Conservation (phyloP, 2,888 invertebrate genomes). For the Syritta pipiens region DNA sequence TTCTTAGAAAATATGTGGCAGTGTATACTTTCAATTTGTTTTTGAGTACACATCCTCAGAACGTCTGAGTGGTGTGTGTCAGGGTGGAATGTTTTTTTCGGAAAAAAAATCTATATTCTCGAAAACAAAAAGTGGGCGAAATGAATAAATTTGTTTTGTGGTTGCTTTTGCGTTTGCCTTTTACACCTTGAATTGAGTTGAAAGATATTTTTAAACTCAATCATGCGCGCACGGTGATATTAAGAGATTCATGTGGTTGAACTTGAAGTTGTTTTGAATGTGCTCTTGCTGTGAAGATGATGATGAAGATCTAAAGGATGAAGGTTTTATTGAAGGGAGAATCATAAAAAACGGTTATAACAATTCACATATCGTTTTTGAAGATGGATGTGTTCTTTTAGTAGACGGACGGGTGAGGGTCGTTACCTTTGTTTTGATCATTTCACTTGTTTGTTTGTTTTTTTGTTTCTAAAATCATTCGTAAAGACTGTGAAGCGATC, state of each 20-base stretch:
- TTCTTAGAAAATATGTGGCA: slow-evolving; percentile 20
- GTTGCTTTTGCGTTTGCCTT: background rate
- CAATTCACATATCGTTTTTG: no score
- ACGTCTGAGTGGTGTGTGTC: background rate
- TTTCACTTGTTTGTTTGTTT: no score
- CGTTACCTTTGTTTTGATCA: no score
- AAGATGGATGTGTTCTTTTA: background rate
- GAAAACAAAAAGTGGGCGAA: background rate
- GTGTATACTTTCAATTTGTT: slow-evolving; percentile 6
- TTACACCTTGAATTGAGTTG: slow-evolving; percentile 24
- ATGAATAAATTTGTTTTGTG: background rate
- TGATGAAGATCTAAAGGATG: slow-evolving; percentile 4
- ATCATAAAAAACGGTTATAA: no score
- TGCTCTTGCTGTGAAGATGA: slow-evolving; percentile 5
- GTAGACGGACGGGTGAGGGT: background rate
- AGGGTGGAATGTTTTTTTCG: background rate
- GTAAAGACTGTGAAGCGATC: no score
- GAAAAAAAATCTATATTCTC: no score
- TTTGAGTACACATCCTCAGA: background rate
- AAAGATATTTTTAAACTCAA: slow-evolving; percentile 51
- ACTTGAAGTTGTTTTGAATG: slow-evolving; percentile 20
- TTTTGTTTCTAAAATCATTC: no score
- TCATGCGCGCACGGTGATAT: slow-evolving; percentile 40
- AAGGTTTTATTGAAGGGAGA: slow-evolving; percentile 14
- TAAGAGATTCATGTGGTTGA: slow-evolving; percentile 24